Evolutionary conservation across 64 coral and sea anemone genomes (phyloP), one percentile per base, ranked within the genome.

Genomic region (Astreopora myriophthalma): DNA sequence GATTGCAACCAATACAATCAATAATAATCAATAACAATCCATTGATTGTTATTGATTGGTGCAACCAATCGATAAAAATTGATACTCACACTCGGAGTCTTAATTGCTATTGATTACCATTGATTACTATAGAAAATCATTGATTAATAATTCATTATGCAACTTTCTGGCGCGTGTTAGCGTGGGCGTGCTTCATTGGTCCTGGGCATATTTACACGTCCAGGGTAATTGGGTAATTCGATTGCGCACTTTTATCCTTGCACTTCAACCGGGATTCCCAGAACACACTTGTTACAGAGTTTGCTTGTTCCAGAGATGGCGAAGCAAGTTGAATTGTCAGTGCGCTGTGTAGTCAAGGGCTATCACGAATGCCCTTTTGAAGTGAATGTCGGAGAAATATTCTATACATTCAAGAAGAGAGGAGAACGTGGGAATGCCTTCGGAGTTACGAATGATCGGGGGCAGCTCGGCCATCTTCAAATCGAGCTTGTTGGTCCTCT

Each of bases 401-500:
- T 79, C 20, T 57, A 79, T 40, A n/a, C 75, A 48, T 79, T 51
- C 75, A 79, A 51, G 75, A 79, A 79, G 75, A 51, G 51, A 48
- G 75, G 75, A 51, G 75, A 48, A 51, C 40, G 28, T 51, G 75
- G 75, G 40, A 79, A 57, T 51, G 75, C 40, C 27, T 79, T 79
- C 42, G 49, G n/a, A 79, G 40, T 79, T 79, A 79, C 75, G 12
- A 57, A 79, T 79, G 75, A 79, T 48, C 75, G 40, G 23, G 75
- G 75, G 40, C 75, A 49, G 75, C 75, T 79, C 40, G 40, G 40
- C 40, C 75, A 79, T 26, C 75, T 79, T 79, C 75, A 79, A 57
- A 79, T 51, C 25, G 75, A 79, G 40, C 75, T 79, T 48, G 75
- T 79, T 51, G n/a, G 40, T 57, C 75, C 75, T 51, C 75, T 79